Base-by-base conservation (phyloP, 2,888 invertebrate species). In the Chrysina gloriosa region DNA sequence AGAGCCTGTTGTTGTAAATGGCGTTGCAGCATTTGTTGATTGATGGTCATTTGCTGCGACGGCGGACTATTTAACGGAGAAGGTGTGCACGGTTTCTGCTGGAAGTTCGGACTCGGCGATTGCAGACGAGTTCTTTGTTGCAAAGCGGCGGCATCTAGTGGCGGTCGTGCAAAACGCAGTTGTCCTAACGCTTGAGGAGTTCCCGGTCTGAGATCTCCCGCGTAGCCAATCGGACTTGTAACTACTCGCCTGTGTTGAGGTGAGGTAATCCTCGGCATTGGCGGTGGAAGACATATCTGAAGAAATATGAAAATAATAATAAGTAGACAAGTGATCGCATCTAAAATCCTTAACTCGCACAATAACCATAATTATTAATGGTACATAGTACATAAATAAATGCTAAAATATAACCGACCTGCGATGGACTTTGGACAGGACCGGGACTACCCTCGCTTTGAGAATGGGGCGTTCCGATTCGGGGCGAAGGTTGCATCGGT, bases 391-490 rank as follows among this genome's bases (percentile, higher is more conserved):
- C 63, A 56, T 52, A 29, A 39, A 5, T 39, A 5, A 39, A 39
- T 39, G 3, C 5, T 6, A 45, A n/a, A 31, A 48, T 58, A 48
- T 63, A 5, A 3, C 11, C 29, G 39, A 58, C 67, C 73, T 83
- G 82, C 4, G 84, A 82, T 1, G 84, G 83, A 2, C 84, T 84
- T 48, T 85, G 86, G 0, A 85, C 85, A 1, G 87, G 84, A 2
- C 87, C 86, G 0, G 89, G 89, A 75, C 86, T 86, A 63, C 87
- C 88, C 67, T 89, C 88, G 64, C 84, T 84, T 78, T 89, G 89
- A 0, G 88, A 88, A 74, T 87, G 88, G 0, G 89, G 89, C 5
- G 89, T 89, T 3, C 88, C 88, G 56, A 89, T 88, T 63, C 88
- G 80, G 0, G 88, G 88, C 1, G 88, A 88, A 5, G 85, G 85